Evolutionary conservation across 2,888 invertebrate species (phyloP).

Genomic region (Latrodectus elegans): DNA sequence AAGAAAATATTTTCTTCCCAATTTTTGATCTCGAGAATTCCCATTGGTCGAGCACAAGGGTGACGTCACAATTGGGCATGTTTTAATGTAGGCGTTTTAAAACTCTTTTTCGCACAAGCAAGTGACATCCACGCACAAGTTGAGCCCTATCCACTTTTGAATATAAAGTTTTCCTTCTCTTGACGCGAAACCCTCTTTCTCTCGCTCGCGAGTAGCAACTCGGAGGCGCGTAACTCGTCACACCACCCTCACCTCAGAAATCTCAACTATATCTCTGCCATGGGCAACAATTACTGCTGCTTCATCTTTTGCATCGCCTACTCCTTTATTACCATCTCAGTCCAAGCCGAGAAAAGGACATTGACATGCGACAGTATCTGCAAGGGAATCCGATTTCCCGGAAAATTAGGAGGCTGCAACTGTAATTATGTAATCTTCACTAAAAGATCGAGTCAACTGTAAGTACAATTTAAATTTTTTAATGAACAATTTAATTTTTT

Average conservation of each 20-base stretch:
- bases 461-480: slow-evolving; percentile 23
- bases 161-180: slow-evolving; percentile 38
- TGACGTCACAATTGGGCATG: slow-evolving; percentile 63
- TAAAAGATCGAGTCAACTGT: slow-evolving; percentile 55
- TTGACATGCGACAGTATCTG: slow-evolving; percentile 33
- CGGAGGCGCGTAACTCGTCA: not conserved
- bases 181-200: not conserved
- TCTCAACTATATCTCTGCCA: not conserved
- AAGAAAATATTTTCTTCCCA: slow-evolving; percentile 39
- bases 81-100: slow-evolving; percentile 67
- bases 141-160: slow-evolving; percentile 34
- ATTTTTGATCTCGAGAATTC: slow-evolving; percentile 31
- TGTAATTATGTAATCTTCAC: slow-evolving; percentile 47
- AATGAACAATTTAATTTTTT: not conserved
- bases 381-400: slow-evolving; percentile 42
- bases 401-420: slow-evolving; percentile 58
- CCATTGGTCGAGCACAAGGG: slow-evolving; percentile 14
- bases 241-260: not conserved
- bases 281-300: slow-evolving; percentile 42
- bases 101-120: slow-evolving; percentile 50
- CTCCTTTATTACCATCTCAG: slow-evolving; percentile 21
- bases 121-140: slow-evolving; percentile 56
- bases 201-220: not conserved
- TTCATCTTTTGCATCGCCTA: slow-evolving; percentile 27
- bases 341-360: slow-evolving; percentile 47